phyloP scores from a whole-genome alignment of 2,888 invertebrate species.

The Leptopilina drosophilae region DNA sequence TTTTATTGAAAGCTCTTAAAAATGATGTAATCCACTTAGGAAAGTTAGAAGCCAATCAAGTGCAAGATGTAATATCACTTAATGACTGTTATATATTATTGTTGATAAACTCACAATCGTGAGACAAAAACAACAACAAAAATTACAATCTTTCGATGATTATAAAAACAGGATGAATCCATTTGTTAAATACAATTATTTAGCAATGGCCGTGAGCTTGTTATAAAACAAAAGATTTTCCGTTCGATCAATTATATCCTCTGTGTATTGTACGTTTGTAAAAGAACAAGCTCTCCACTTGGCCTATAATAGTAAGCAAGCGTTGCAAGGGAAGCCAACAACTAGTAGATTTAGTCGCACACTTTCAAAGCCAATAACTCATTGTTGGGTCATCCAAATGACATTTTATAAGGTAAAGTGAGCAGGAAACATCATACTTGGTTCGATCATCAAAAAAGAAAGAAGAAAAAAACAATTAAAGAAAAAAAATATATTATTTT shows the following conservation, averaged over 20 bases:
- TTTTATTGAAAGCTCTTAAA: conserved; percentile 20
- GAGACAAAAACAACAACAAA: no score
- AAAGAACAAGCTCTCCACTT: conserved; percentile 58
- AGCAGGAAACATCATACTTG: conserved; percentile 56
- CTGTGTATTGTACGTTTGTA: conserved; percentile 4
- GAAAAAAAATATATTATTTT: conserved; percentile 41
- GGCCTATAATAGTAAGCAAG: conserved; percentile 64
- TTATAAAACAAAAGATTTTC: conserved; percentile 18
- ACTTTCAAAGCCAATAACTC: conserved; percentile 74
- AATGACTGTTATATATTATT: conserved; percentile 7
- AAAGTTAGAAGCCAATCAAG: conserved; percentile 1
- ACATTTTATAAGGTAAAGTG: conserved; percentile 65
- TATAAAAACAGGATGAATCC: no score
- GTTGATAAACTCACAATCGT: neutral
- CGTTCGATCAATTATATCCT: conserved; percentile 29
- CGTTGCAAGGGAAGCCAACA: conserved; percentile 69
- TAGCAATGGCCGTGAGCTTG: neutral
- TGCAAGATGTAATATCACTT: neutral
- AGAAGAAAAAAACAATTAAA: no score
- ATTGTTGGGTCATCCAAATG: conserved; percentile 72
- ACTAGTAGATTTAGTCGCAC: conserved; percentile 67
- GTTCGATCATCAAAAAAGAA: conserved; percentile 43
- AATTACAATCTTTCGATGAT: no score
- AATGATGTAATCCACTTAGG: conserved; percentile 10
- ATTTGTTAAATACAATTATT: no score